Evolutionary conservation across 2,888 invertebrate species (phyloP), one percentile per base, ranked within the genome.

Genomic region (Psylliodes chrysocephalus): DNA sequence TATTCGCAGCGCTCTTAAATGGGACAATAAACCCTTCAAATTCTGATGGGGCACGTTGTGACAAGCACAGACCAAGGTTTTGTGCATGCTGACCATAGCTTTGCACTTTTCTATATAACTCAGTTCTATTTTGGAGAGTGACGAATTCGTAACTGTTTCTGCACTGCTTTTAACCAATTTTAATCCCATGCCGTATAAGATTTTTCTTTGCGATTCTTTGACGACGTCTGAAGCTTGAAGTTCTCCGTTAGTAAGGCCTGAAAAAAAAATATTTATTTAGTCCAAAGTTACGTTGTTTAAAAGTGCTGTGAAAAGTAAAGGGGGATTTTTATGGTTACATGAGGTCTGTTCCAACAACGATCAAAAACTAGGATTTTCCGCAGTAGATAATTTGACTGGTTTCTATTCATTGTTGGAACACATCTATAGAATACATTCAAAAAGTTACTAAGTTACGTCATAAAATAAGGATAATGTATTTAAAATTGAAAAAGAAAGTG

Each of bases 101-200:
- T 77, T 79, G 64, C 79, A 80, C 67, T 81, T 81, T 63, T 81
- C 81, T 3, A 77, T 71, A 64, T 82, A 82, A 47, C 78, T 78
- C 3, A 74, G 42, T 68, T 82, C 82, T 19, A 81, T 76, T 66
- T 77, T 78, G 0, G 81, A 78, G 3, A 82, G 64, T n/a, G 69
- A 53, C 64, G 77, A 76, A 57, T 71, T 73, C 7, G 75, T 71
- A 2, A 76, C 75, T 0, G 76, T 71, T 0, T 74, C 71, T 3
- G 78, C 64, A 42, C 77, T 77, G 44, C 71, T 77, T 64, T 78
- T 76, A 18, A 80, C 66, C 8, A 82, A 64, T 55, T 77, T 76
- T 14, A 82, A 66, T 7, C 80, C 81, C 3, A 81, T 81, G 2
- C 81, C 81, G 62, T 82, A 82, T 56, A 78, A 68, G 8, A 81